Evolutionary conservation across 2,888 invertebrate species (phyloP), one percentile per base, ranked within the genome.

Genomic region (Clanis bilineata): DNA sequence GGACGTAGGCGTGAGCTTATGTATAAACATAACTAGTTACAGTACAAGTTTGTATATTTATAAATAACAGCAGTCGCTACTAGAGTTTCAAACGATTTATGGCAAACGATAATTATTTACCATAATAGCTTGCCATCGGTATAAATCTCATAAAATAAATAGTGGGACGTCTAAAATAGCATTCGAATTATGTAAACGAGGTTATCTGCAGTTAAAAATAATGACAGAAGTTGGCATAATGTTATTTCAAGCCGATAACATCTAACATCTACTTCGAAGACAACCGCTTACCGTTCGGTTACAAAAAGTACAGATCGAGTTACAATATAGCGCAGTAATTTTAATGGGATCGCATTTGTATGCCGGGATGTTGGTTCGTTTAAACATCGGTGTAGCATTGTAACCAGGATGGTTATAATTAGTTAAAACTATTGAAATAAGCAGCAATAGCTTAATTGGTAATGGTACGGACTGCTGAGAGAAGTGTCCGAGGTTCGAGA

Each of bases 231-330:
- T 32, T 56, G 57, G 61, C 58, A 62, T 63, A 66, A 67, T 66
- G 70, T 69, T 70, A 71, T 73, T 73, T 71, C 64, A 65, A 59
- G 57, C 60, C 57, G 82, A 82, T 79, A 76, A 64, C 67, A 81
- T 81, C 79, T 74, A 69, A 76, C 65, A 69, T 69, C 69, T 69
- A 62, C 63, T n/a, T 39, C 47, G 39, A 51, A 58, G 58, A 47
- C 58, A 47, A 51, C 32, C 32, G 18, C 41, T 56, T 64, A 68
- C 68, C 70, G 60, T 73, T 72, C 58, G 61, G 64, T 64, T 66
- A 70, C 64, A 74, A 77, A 75, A 77, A 73, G 72, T 56, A 36
- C 55, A 67, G 60, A 71, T 76, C 70, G 63, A 60, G 71, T 73
- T 76, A 67, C 75, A 72, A 70, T 65, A 64, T 70, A 69, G 67